phyloP scores from a whole-genome alignment of 2,888 invertebrate genomes.

The Cephus pygmeus region DNA sequence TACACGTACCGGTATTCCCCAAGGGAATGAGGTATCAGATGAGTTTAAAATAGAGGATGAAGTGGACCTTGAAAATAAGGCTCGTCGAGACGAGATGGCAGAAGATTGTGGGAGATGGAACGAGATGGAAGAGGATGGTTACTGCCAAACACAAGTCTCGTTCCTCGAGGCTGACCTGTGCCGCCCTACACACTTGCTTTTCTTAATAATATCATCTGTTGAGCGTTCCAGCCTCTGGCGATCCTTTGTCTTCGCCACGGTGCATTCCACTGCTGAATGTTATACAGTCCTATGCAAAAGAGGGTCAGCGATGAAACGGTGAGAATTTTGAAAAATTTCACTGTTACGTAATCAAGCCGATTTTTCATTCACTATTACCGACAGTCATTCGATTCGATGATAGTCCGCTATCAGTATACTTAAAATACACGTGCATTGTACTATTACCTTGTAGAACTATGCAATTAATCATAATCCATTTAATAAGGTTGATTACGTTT shows the following conservation, averaged over 20 bases:
- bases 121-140: not conserved
- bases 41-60: not conserved
- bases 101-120: not conserved
- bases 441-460: not conserved
- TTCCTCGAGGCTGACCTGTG: not conserved
- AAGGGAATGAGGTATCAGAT: not conserved
- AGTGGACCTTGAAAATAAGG: not conserved
- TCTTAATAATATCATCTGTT: slow-evolving; percentile 5
- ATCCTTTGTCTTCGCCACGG: slow-evolving; percentile 6
- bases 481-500: not conserved
- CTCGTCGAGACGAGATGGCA: not conserved
- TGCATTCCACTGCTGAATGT: not conserved
- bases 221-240: not conserved
- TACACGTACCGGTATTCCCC: not conserved
- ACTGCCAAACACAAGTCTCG: not conserved
- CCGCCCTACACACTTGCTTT: slow-evolving; percentile 3
- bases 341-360: not conserved
- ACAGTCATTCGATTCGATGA: not conserved
- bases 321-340: not conserved
- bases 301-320: not conserved
- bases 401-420: not conserved
- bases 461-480: not conserved
- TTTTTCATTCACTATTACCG: not conserved
- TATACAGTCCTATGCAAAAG: not conserved
- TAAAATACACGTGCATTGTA: not conserved